phyloP scores from a whole-genome alignment of 2,797 vertebrate species.

The Melanotaenia pygmaea region DNA sequence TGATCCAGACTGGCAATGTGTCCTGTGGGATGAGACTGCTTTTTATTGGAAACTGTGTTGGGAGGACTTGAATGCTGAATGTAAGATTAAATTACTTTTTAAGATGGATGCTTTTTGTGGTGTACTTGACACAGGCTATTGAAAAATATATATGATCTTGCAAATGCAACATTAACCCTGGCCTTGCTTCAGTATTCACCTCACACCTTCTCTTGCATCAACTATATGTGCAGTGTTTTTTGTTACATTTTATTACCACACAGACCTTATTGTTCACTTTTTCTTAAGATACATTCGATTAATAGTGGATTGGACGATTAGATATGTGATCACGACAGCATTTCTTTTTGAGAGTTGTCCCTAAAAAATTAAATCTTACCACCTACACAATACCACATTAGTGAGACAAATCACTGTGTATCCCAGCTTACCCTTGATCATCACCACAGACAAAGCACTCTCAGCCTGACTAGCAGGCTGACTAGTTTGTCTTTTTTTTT shows the following conservation, averaged over 20 bases:
- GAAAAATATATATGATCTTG: slow-evolving; percentile 59
- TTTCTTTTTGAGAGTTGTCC: slow-evolving; percentile 43
- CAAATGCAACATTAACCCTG: slow-evolving; percentile 63
- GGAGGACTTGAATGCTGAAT: slow-evolving; percentile 42
- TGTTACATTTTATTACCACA: slow-evolving; percentile 51
- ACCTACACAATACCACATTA: slow-evolving; percentile 44
- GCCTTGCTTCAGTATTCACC: slow-evolving; percentile 27
- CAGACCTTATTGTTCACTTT: slow-evolving; percentile 45
- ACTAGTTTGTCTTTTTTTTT: slow-evolving; percentile 23
- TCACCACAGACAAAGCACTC: slow-evolving; percentile 35
- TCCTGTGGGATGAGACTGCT: slow-evolving; percentile 40
- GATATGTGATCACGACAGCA: slow-evolving; percentile 44
- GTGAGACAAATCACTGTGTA: slow-evolving; percentile 53
- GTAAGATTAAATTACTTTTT: slow-evolving; percentile 60
- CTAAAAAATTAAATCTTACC: slow-evolving; percentile 23
- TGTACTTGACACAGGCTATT: slow-evolving; percentile 50
- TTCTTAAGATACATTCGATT: slow-evolving; percentile 46
- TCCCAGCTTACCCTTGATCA: slow-evolving; percentile 46
- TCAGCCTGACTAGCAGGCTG: slow-evolving; percentile 39
- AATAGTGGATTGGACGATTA: slow-evolving; percentile 29
- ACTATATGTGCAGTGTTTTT: slow-evolving; percentile 8
- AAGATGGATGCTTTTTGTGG: slow-evolving; percentile 66
- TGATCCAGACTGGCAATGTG: slow-evolving; percentile 53
- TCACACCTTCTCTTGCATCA: slow-evolving; percentile 21
- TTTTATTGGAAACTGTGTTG: slow-evolving; percentile 62